Evolutionary conservation across 2,888 invertebrate genomes (phyloP).

Genomic region (Argynnis bischoffii): DNA sequence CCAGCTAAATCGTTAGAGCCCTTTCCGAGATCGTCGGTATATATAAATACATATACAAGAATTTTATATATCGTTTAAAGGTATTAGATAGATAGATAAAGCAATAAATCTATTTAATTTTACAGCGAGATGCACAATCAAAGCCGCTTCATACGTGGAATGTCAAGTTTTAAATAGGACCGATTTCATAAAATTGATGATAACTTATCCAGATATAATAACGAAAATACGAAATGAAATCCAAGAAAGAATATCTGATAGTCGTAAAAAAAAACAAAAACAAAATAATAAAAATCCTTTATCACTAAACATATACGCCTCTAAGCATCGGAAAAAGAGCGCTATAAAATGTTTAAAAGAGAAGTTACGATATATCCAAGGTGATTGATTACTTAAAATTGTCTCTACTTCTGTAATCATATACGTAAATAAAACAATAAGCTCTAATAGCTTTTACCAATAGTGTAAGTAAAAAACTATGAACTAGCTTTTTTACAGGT

Average conservation of each 20-base stretch:
- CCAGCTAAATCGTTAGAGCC: no score
- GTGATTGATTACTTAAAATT: slow-evolving; percentile 43
- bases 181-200: slow-evolving; percentile 74
- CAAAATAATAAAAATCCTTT: slow-evolving; percentile 48
- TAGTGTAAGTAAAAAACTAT: background rate
- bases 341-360: slow-evolving; percentile 78
- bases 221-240: slow-evolving; percentile 62
- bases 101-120: slow-evolving; percentile 31
- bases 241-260: slow-evolving; percentile 56
- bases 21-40: no score
- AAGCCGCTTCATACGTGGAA: slow-evolving; percentile 79
- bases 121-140: slow-evolving; percentile 76
- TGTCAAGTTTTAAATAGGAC: slow-evolving; percentile 77
- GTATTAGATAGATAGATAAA: no score
- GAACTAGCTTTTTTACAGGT: slow-evolving; percentile 49
- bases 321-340: slow-evolving; percentile 71
- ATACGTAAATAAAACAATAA: no score
- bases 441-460: no score
- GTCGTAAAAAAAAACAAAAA: slow-evolving; percentile 52
- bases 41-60: no score
- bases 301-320: slow-evolving; percentile 70
- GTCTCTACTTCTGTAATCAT: no score
- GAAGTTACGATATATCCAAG: slow-evolving; percentile 71
- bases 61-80: no score
- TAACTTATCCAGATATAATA: slow-evolving; percentile 72